Percentiles rank a stretch among this genome's conserved stretches.
Evolutionary conservation across 1,140 invertebrate genomes (phyloP).

Genomic region (Cherax destructor): DNA sequence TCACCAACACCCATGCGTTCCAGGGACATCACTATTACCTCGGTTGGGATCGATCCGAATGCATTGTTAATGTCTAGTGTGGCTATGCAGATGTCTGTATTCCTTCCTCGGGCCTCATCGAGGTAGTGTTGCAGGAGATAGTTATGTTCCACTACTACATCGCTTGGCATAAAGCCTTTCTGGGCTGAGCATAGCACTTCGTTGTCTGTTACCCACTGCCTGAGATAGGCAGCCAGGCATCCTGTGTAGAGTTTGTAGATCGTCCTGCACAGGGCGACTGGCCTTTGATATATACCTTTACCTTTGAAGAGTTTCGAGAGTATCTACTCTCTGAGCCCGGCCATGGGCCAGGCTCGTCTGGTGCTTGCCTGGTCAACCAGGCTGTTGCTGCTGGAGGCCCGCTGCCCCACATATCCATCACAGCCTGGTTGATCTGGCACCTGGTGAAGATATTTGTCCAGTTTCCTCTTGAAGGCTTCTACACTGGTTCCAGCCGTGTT

Average conservation of each 20-base stretch:
- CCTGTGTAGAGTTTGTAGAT: slow-evolving; percentile 44
- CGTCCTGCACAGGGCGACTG: slow-evolving; percentile 13
- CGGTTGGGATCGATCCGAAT: slow-evolving; percentile 21
- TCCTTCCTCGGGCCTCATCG: not conserved
- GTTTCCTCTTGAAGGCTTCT: too few species aligned
- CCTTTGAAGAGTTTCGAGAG: too few species aligned
- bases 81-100: not conserved
- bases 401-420: too few species aligned
- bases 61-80: slow-evolving; percentile 13
- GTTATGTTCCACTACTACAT: too few species aligned
- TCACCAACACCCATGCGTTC: too few species aligned
- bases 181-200: not conserved
- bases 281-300: not conserved
- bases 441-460: too few species aligned
- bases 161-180: not conserved
- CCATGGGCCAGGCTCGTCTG: too few species aligned
- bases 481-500: too few species aligned
- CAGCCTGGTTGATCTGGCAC: too few species aligned
- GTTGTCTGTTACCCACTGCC: not conserved
- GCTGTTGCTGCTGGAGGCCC: too few species aligned
- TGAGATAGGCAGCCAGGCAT: slow-evolving; percentile 6
- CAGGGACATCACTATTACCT: not conserved
- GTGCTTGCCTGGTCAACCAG: too few species aligned
- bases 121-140: not conserved
- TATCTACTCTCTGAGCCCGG: too few species aligned